Evolutionary conservation across 92 coral and sea anemone genomes (phyloP), one percentile per base, ranked within the genome.

Genomic region (Epizoanthus stellaris): DNA sequence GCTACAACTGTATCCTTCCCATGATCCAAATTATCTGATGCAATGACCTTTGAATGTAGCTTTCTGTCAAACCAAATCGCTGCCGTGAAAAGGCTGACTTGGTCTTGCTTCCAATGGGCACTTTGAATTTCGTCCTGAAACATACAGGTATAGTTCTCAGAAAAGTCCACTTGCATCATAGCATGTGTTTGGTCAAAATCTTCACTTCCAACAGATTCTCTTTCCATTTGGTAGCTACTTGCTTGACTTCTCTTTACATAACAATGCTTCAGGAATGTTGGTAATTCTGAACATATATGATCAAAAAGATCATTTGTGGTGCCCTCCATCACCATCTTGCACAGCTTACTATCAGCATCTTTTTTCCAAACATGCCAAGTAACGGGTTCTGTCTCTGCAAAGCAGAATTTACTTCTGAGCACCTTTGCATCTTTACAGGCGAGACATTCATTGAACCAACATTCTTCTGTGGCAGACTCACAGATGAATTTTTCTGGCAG

Each of bases 101-200:
- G 85, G 57, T 66, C 57, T 67, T 86, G 89, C 89, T 79, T 77
- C 89, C 81, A 86, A 53, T 77, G 89, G 62, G 89, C 89, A 86
- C 85, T 86, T 68, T 77, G 80, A 67, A 86, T 86, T 64, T 86
- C 85, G 47, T 86, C 89, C 64, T 86, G 85, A 34, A 70, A 77
- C 59, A 86, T 67, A 86, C 89, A 86, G 56, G 89, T 86, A 76
- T 86, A 86, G 72, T 79, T 86, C 80, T 86, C 85, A 42, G 89
- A 86, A 83, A 86, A 79, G 80, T 86, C 89, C 80, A 86, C 85
- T 79, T 86, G 89, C 57, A 86, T 47, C 86, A 82, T 66, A 82
- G 86, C 86, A 69, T 68, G 66, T 45, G 87, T 71, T 66, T 84
- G 67, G 60, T 73, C 77, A 56, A 67, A 57, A 40, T 82, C 76